Evolutionary conservation across 2,888 invertebrate genomes (phyloP), one percentile per base, ranked within the genome.

Genomic region (Patella caerulea): DNA sequence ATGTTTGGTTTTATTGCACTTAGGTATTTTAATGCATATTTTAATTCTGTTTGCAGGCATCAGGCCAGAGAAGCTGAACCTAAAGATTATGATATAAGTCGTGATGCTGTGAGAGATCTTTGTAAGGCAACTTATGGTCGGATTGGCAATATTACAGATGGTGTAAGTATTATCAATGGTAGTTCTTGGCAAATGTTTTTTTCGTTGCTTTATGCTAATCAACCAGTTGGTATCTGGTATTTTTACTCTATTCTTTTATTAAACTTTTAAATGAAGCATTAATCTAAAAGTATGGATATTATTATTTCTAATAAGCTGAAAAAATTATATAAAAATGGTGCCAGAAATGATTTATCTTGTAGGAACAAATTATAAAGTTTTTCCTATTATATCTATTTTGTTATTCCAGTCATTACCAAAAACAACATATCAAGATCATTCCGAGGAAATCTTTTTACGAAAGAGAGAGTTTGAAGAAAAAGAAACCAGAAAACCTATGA

Each of bases 41-140:
- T 55, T 73, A 29, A 72, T 29, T 65, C 56, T 79, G 4, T 72
- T 74, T 82, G 71, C 73, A 91, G 91, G 91, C 88, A 91, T 79
- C 90, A 91, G 81, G 90, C 90, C 7, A 77, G 91, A 74, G 89
- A 91, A 81, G 85, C 91, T 72, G 91, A 91, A 81, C 90, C 91
- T 29, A 91, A 91, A 80, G 90, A 91, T 77, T 90, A 91, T 86
- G 89, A 91, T 77, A 83, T 91, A 59, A 91, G 85, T 80, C 86
- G 83, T 74, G 78, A 84, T 77, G 83, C 85, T 19, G 80, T 80
- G 2, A 78, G 91, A 77, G 85, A 90, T 75, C 82, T 90, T 45
- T 85, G 85, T 73, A 85, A 84, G 72, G 87, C 91, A 19, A 88
- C 91, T 9, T 91, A 91, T 76, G 82, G 87, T 24, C 84, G 90